Base-by-base conservation (phyloP, 23 tunicate genomes). In the Clavelina lepadiformis region DNA sequence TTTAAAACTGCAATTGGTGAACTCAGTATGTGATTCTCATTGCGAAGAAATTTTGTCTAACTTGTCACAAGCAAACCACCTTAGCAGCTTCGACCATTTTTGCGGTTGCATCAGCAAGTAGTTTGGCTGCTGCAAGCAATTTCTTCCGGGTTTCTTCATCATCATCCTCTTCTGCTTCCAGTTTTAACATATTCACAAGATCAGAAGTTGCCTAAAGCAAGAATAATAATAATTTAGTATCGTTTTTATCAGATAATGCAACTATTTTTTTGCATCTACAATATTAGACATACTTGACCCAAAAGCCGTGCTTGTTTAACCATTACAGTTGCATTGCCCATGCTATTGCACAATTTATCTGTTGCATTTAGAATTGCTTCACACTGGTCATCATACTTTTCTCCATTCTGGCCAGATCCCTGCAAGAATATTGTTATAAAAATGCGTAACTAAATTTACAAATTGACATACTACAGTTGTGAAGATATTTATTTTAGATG, bases 51-150 rank as follows among this genome's bases (percentile, higher is more conserved):
- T 22, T 21, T n/a, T n/a, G n/a, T n/a, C n/a, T n/a, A n/a, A n/a
- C n/a, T n/a, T n/a, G n/a, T n/a, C n/a, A n/a, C 5, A 3, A 33
- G 13, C 0, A 20, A 69, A 11, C 32, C 30, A 80, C 95, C 83
- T 86, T 94, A 6, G 99, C 99, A 28, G 99, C 99, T 86, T 86
- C 99, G 18, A 94, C 99, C 89, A 94, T 88, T 46, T 80, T 75
- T 0, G 91, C 88, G 6, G 99, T 93, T 28, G 99, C 99, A 64
- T 94, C 91, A 46, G 94, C 94, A 31, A 94, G 77, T 5, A 80
- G 65, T 51, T 82, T 86, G 11, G 84, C 99, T 18, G 99, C 94
- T 25, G 81, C 84, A 23, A 86, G 91, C 44, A 94, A 37, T 51
- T 65, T 79, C 61, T 80, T 82, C 49, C 83, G 67, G 35, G 65